Conservation (phyloP, 2,113 vertebrate species). For the Ptilonorhynchus violaceus region DNA sequence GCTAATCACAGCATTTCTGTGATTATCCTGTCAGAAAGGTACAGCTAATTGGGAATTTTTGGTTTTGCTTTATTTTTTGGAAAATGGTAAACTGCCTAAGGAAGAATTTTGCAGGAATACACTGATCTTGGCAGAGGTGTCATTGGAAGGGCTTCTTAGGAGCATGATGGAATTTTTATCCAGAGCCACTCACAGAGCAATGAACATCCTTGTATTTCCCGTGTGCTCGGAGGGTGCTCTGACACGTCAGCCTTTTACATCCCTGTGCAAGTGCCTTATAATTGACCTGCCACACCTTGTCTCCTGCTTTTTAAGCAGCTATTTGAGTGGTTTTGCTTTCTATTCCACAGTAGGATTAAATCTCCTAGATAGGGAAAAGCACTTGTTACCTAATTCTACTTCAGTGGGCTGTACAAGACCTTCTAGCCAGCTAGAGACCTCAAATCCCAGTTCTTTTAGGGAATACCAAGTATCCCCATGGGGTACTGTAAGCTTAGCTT, state of each 20-base stretch:
- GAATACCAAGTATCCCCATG: not conserved
- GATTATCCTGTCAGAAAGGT: not conserved
- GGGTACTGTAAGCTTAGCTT: not conserved
- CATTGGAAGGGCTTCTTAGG: not conserved
- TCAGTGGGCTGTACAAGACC: not conserved
- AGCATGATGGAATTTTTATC: not conserved
- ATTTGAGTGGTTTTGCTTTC: not conserved
- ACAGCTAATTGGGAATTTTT: not conserved
- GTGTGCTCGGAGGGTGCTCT: not conserved
- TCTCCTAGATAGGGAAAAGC: not conserved
- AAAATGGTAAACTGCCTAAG: not conserved
- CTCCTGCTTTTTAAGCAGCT: not conserved
- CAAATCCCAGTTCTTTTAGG: not conserved
- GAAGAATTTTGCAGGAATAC: not conserved
- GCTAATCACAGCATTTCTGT: not conserved
- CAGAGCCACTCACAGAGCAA: not conserved
- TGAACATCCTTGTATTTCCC: not conserved
- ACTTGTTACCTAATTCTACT: not conserved
- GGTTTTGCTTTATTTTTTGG: not conserved
- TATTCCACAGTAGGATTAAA: not conserved
- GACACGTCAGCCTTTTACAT: not conserved
- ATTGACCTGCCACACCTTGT: not conserved
- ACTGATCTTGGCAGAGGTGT: not conserved
- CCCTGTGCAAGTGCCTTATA: not conserved
- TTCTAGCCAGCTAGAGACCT: not conserved